Conservation (phyloP, 2,797 vertebrate species). For the Taeniopygia guttata region DNA sequence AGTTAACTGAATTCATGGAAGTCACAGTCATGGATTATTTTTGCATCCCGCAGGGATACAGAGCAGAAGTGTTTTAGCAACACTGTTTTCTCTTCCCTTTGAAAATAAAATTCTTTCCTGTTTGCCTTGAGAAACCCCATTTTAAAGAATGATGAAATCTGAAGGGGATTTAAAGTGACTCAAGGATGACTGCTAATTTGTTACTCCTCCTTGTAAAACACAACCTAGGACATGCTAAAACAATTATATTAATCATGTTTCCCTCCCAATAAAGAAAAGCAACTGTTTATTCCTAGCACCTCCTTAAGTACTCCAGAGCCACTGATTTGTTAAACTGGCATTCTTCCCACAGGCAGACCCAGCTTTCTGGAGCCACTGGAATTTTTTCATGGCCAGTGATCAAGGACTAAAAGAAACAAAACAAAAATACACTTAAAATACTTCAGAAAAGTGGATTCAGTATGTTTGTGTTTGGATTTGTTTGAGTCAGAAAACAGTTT, state of each 20-base stretch:
- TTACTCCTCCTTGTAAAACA: slow-evolving; percentile 67
- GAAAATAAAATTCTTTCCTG: slow-evolving; percentile 38
- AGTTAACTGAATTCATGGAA: slow-evolving; percentile 68
- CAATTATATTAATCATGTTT: slow-evolving; percentile 64
- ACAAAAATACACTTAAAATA: slow-evolving; percentile 28
- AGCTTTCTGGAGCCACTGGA: slow-evolving; percentile 57
- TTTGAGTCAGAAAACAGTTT: background rate
- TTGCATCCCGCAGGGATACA: slow-evolving; percentile 55
- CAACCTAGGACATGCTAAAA: slow-evolving; percentile 58
- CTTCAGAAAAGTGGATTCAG: slow-evolving; percentile 31
- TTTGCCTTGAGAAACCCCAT: slow-evolving; percentile 44
- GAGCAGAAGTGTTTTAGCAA: slow-evolving; percentile 32
- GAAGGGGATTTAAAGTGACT: slow-evolving; percentile 71
- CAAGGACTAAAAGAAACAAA: slow-evolving; percentile 44
- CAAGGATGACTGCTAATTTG: slow-evolving; percentile 55
- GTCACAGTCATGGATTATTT: slow-evolving; percentile 61
- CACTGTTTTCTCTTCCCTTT: slow-evolving; percentile 61
- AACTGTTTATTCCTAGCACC: slow-evolving; percentile 65
- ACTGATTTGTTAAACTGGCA: slow-evolving; percentile 70
- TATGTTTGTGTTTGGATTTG: slow-evolving; percentile 39
- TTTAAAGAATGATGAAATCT: slow-evolving; percentile 68
- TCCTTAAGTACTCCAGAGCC: slow-evolving; percentile 68
- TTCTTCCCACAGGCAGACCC: slow-evolving; percentile 60
- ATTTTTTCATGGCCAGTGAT: slow-evolving; percentile 44
- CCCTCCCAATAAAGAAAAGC: slow-evolving; percentile 60